Base-by-base conservation (phyloP, 1,140 invertebrate species). In the Maniola jurtina region DNA sequence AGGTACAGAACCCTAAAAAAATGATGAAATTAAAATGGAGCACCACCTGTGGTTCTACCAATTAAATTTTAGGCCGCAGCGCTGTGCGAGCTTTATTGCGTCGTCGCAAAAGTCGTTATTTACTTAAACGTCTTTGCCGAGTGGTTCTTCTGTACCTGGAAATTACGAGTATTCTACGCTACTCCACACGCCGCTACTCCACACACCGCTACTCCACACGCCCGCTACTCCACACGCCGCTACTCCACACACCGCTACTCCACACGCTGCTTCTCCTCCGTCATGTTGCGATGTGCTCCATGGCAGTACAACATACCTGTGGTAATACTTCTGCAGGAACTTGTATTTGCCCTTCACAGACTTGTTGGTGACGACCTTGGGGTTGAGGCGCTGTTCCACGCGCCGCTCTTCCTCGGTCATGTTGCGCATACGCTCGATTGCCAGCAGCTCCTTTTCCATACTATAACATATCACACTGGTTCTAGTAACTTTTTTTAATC, bases 291-390 rank as follows among this genome's bases (percentile, higher is more conserved):
- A 25, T 25, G 25, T 4, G 1, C 25, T 25, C 5, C 2, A 62
- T 10, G 14, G 10, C 15, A 52, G 6, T 0, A 52, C 10, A 14
- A 16, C 48, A 36, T 69, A 91, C 89, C 89, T 95, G 93, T 99
- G 99, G 86, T 99, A 99, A 88, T 99, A 99, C 86, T 99, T 99
- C 91, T 99, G 99, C 67, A 99, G 91, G 90, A 99, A 99, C 86
- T 99, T 99, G 92, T 99, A 99, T 92, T 99, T 99, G 62, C 99
- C 99, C 92, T 99, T 99, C 2, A 94, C 93, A 2, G 97, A 95
- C 88, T 99, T 98, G 91, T 99, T 99, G 2, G 97, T 98, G 36
- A 99, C 93, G 10, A 94, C 57, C 91, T 98, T 99, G 0, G 98
- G 98, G 92, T 99, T 99, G n/a, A 96, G 88, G 58, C 97, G 93